Conservation (phyloP, 2,113 vertebrate species). For the Gymnorhina tibicen region DNA sequence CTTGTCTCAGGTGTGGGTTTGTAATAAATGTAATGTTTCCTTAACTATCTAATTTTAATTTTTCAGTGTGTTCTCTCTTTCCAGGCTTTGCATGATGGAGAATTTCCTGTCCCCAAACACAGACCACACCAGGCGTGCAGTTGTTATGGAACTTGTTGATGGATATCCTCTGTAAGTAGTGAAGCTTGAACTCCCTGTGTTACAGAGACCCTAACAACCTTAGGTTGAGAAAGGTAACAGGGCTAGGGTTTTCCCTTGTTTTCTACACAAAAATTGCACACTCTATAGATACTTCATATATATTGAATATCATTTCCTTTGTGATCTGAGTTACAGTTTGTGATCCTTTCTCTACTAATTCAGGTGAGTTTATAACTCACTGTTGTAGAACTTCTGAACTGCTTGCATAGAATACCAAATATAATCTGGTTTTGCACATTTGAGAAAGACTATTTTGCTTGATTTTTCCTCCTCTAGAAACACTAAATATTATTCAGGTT, state of each 20-base stretch:
- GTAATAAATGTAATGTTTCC: neutral
- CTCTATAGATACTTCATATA: neutral
- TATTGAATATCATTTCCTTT: neutral
- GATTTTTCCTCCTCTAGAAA: neutral
- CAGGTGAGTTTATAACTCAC: neutral
- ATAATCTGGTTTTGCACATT: neutral
- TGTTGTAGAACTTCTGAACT: neutral
- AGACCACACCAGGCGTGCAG: constrained; percentile 92
- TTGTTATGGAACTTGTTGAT: constrained; percentile 92
- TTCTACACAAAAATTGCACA: neutral
- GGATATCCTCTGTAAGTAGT: constrained; percentile 91
- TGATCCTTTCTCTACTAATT: neutral
- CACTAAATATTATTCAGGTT: neutral
- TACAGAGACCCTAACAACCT: neutral
- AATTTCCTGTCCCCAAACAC: constrained; percentile 92
- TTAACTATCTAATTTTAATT: neutral
- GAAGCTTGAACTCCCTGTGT: neutral
- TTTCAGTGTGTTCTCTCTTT: neutral
- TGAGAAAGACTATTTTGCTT: neutral
- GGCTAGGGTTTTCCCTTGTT: neutral
- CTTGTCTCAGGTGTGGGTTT: neutral
- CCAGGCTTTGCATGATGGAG: constrained; percentile 86
- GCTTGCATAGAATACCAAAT: neutral
- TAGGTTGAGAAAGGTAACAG: neutral
- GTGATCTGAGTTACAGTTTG: neutral